Evolutionary conservation across 2,888 invertebrate species (phyloP).

Genomic region (Epirrhoe tristata): DNA sequence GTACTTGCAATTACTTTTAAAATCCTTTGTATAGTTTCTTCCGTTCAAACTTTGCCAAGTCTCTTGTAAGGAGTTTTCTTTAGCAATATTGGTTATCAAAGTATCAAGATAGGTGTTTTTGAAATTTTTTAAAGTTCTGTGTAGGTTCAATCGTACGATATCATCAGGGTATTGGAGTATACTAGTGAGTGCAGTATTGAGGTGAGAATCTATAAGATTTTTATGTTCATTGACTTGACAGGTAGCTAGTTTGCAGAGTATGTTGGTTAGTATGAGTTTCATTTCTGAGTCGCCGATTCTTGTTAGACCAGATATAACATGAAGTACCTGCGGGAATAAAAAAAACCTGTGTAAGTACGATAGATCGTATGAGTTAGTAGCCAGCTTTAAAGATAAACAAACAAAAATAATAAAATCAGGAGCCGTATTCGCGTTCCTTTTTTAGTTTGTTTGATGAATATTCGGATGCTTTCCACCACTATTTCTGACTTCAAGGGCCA

Average conservation of each 20-base stretch:
- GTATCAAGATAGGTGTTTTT: slow-evolving; percentile 47
- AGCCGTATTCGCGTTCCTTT: too few species aligned
- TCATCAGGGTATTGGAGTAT: slow-evolving; percentile 51
- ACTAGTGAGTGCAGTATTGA: slow-evolving; percentile 50
- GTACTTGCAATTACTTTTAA: slow-evolving; percentile 30
- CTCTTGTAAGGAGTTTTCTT: slow-evolving; percentile 49
- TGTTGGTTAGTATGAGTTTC: slow-evolving; percentile 56
- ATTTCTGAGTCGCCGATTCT: slow-evolving; percentile 60
- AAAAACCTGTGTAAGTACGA: not conserved
- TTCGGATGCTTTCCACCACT: too few species aligned
- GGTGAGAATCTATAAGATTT: slow-evolving; percentile 44
- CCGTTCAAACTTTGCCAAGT: slow-evolving; percentile 42
- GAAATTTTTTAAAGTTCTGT: slow-evolving; percentile 43
- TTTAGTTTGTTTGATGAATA: too few species aligned
- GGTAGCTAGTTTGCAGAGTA: slow-evolving; percentile 59
- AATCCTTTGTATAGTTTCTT: slow-evolving; percentile 13
- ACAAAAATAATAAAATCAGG: too few species aligned
- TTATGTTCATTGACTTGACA: slow-evolving; percentile 50
- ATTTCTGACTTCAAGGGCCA: too few species aligned
- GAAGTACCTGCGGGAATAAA: slow-evolving; percentile 57
- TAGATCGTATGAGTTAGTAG: not conserved
- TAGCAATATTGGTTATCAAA: slow-evolving; percentile 46
- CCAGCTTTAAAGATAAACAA: too few species aligned
- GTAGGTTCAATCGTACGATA: slow-evolving; percentile 51
- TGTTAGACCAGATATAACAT: slow-evolving; percentile 57